These are phyloP conservation scores for Campoletis raptor DNA, from an alignment of 2,888 invertebrate species.

Conservation along the genomic window DNA sequence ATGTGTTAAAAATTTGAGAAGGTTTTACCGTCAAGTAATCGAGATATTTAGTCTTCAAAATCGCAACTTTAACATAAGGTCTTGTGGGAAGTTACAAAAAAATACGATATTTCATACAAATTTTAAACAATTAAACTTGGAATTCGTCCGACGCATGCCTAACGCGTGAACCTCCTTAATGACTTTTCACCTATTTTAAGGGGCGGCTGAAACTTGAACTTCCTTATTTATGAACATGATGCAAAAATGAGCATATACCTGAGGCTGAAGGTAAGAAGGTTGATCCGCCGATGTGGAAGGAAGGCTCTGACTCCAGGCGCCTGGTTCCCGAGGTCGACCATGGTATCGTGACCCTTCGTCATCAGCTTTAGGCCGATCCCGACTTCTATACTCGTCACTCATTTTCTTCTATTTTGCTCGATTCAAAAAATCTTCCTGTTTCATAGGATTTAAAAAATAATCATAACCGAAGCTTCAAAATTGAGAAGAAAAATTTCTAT, in stretches of 20 bases:
- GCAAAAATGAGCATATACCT: not conserved
- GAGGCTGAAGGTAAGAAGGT: not conserved
- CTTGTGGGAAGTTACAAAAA: too few relatives aligned
- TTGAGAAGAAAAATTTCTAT: not conserved
- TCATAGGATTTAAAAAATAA: not conserved
- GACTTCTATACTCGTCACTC: constrained; percentile 15
- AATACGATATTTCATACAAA: too few relatives aligned
- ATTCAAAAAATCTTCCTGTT: not conserved
- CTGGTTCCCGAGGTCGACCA: not conserved
- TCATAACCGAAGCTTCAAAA: not conserved
- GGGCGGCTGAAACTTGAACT: not conserved
- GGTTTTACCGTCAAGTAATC: too few relatives aligned
- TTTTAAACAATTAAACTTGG: too few relatives aligned
- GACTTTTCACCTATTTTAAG: not conserved
- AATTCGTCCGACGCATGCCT: too few relatives aligned
- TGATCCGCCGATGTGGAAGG: not conserved
- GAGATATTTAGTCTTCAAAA: too few relatives aligned
- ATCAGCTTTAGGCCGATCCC: not conserved
- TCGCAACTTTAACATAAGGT: too few relatives aligned
- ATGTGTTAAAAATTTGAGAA: too few relatives aligned
- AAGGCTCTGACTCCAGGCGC: not conserved
- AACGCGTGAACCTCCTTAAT: too few relatives aligned
- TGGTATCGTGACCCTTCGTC: not conserved
- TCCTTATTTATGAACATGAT: not conserved
- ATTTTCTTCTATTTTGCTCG: not conserved